Evolutionary conservation across 2,797 vertebrate genomes (phyloP), one percentile per base, ranked within the genome.

Genomic region (Clarias laeviceps): DNA sequence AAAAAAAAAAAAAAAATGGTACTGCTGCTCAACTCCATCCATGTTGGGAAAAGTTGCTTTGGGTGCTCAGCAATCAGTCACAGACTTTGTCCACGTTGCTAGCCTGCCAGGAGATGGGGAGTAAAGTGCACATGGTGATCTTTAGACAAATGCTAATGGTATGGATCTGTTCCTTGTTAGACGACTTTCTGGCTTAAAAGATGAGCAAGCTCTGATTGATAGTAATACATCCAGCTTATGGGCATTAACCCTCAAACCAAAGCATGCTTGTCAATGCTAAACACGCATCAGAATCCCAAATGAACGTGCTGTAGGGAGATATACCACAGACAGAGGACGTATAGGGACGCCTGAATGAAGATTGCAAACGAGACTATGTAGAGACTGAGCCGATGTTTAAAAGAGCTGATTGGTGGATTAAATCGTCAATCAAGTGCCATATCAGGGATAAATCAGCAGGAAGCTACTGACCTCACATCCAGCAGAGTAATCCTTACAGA

Each of bases 361-460:
- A 34, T 24, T 61, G 22, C 14, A 40, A 27, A 73, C 6, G 29
- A 80, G 40, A 66, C 78, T 50, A 24, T 45, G 56, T 18, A 50
- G 37, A 14, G 15, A 66, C 79, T 66, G 82, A 17, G 56, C 72
- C 80, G 40, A 64, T 73, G 84, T 90, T 87, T 84, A 85, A 88
- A 82, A 34, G 22, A 84, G 74, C 83, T 76, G 85, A 88, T 87
- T 90, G 86, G 84, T 59, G 84, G 87, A 90, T 89, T 89, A 89
- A 77, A 69, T 57, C 84, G 85, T 87, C 90, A 85, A 83, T 89
- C 87, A 88, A 86, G 87, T 50, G 40, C 77, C 77, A 85, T 84
- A 85, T 85, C 79, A 62, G 37, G 76, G 83, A 84, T 84, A 82
- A 86, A 89, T 88, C 54, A 80, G 64, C 73, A 82, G 81, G 87